phyloP scores from a whole-genome alignment of 2,888 invertebrate species.

The Sarcophaga carnaria region DNA sequence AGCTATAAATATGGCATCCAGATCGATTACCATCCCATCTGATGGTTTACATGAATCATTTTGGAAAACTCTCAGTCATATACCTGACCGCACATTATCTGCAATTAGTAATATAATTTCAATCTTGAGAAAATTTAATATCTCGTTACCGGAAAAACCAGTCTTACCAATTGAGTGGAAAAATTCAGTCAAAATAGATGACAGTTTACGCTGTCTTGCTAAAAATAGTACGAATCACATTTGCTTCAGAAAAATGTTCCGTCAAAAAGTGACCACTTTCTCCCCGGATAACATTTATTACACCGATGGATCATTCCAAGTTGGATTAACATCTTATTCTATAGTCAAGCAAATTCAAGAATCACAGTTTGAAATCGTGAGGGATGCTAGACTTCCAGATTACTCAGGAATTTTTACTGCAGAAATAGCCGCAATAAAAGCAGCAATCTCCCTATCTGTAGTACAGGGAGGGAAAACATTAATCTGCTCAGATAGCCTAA shows the following conservation, averaged over 20 bases:
- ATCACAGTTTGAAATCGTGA: not conserved
- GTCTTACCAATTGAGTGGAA: not conserved
- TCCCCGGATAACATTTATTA: conserved; percentile 5
- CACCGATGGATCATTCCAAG: conserved; percentile 25
- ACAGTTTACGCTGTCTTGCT: not conserved
- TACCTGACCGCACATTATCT: not conserved
- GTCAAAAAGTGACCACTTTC: not conserved
- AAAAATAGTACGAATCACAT: not conserved
- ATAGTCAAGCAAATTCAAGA: not conserved
- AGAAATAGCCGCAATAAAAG: conserved; percentile 18
- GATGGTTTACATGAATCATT: conserved; percentile 11
- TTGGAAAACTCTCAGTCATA: not conserved
- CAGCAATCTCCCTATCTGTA: not conserved
- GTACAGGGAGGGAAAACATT: no score
- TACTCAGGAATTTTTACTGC: conserved; percentile 15
- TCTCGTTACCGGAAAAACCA: conserved; percentile 25
- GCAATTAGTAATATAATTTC: not conserved
- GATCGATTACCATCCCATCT: not conserved
- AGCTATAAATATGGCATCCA: not conserved
- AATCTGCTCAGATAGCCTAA: no score
- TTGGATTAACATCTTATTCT: not conserved
- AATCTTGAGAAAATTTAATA: not conserved
- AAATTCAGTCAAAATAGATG: not conserved
- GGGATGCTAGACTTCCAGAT: not conserved
- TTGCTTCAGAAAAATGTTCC: not conserved